Base-by-base conservation (phyloP, 2,113 vertebrate genomes). In the Spermophilus dauricus region DNA sequence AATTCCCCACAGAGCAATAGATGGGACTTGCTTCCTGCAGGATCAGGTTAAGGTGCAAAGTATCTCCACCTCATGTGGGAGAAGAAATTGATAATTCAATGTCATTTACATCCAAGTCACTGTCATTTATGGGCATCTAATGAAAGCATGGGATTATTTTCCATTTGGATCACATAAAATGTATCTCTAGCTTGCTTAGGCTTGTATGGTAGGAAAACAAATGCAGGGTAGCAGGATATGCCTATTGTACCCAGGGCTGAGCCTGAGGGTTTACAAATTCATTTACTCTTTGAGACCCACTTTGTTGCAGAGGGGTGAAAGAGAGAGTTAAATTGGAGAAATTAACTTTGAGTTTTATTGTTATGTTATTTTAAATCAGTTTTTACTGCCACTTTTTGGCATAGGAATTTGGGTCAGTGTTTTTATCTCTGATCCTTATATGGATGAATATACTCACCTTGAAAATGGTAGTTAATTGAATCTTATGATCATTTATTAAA, bases 361-460 rank as follows among this genome's bases (percentile, higher is more conserved):
- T 81, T 53, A 94, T 98, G 96, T 98, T 96, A 94, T 96, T 97
- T 98, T 98, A 98, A 98, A 98, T 97, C 88, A 98, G 86, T 69
- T 95, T 97, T 97, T 98, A 93, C 93, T 96, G 70, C 86, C 32
- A 80, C 65, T 67, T 81, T 97, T 98, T 98, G 97, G 97, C 94
- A 90, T 94, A 94, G 94, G 95, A 97, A 87, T 98, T 97, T 98
- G 88, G 77, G 90, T 96, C 96, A 93, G 72, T 97, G 80, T 96
- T 85, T 96, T 98, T 97, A 96, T 97, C 92, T 98, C 65, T 87
- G 94, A 95, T 97, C 96, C 82, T 97, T 89, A 37, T 87, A 85
- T 93, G 98, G 91, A 98, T 97, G 98, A 90, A 98, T 97, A 95
- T 80, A 48, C 96, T 97, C 97, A 94, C 94, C 97, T 98, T 98